A percentile compares a stretch with the other conserved stretches of the same genome.
These are phyloP conservation scores for Serinus canaria DNA, from an alignment of 2,113 vertebrate species.

Conservation along the genomic window DNA sequence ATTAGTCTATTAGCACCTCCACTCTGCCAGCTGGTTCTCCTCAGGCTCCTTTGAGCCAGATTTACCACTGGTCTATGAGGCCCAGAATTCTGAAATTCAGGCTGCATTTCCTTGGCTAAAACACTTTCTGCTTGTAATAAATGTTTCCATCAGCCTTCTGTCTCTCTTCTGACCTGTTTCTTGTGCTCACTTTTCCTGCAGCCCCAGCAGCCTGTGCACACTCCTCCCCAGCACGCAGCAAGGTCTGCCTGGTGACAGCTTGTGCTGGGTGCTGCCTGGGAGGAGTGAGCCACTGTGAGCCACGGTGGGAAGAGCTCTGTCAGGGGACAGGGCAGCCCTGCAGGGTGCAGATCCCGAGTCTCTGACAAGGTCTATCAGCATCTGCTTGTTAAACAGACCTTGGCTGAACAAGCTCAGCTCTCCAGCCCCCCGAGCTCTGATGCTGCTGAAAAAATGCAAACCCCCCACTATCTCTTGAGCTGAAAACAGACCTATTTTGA, in stretches of 20 bases:
- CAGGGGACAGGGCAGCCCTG: neutral
- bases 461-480: neutral
- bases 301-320: neutral
- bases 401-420: neutral
- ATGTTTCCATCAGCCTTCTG: neutral
- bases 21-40: neutral
- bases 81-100: neutral
- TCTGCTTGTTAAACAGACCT: neutral
- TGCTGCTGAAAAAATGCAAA: neutral
- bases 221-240: fast-evolving
- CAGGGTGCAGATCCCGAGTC: fast-evolving
- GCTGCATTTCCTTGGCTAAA: neutral
- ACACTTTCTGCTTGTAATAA: neutral
- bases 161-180: neutral
- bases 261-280: neutral
- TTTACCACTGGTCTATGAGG: neutral
- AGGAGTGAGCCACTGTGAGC: neutral
- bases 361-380: neutral
- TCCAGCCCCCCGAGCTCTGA: fast-evolving
- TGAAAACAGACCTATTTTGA: neutral
- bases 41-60: neutral
- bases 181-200: neutral
- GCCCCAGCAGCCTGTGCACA: neutral
- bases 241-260: neutral
- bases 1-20: neutral